Evolutionary conservation across 2,113 vertebrate genomes (phyloP), one percentile per base, ranked within the genome.

Genomic region (Junco hyemalis): DNA sequence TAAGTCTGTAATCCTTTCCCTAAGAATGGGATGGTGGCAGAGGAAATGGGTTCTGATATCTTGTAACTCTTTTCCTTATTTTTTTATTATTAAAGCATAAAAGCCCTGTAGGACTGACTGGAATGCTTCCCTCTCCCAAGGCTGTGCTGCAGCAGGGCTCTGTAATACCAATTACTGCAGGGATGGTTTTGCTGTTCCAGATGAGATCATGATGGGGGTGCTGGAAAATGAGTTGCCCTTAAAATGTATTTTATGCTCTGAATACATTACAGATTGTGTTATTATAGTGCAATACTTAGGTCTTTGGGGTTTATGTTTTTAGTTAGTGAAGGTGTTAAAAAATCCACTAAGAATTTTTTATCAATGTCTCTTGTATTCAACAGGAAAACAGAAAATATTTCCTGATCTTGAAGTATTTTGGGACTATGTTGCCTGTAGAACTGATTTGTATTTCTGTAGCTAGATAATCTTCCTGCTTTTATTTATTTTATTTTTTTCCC

Each of bases 151-250:
- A 51, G 50, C 59, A 20, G 79, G 51, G 72, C 82, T 93, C 74
- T 92, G 90, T 69, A 88, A 88, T 86, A 66, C 50, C 81, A 83
- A 3, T 93, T 94, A 82, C 84, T 87, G 59, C 1, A 0, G 38
- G 78, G 51, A 77, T 0, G 2, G 25, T 76, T 94, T 77, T 90
- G 61, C 68, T 2, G 28, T 89, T 93, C 61, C 81, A 85, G 57
- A 92, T 82, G 84, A 96, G 81, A 83, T 91, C 73, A 54, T 65
- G 59, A 70, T 50, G 76, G 57, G 70, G 84, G 60, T 80, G 85
- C 79, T 94, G 81, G 74, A 73, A 95, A 81, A 82, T 0, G 6
- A 90, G 29, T 61, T 63, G 79, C 48, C 69, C 53, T 91, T 36
- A 47, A 77, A 94, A 73, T 54, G 64, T 63, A 20, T 92, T 91